These are phyloP conservation scores for Mormoops blainvillei DNA, from an alignment of 2,113 vertebrate species.

Conservation along the genomic window DNA sequence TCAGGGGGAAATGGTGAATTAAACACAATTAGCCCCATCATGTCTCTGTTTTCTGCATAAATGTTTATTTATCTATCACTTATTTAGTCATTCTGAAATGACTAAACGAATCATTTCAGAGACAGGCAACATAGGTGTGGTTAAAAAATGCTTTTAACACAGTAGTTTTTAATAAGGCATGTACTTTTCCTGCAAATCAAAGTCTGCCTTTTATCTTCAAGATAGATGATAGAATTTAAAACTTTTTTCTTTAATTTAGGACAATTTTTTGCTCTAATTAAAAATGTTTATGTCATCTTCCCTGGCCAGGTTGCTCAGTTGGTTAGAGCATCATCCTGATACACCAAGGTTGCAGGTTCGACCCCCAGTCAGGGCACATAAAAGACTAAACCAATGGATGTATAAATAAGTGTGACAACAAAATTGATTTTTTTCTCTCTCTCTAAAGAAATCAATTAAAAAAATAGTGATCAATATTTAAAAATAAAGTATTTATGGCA, in stretches of 20 bases:
- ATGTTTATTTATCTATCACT: neutral
- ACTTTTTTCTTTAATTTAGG: slow-evolving; percentile 57
- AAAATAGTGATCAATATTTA: no score
- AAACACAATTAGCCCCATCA: neutral
- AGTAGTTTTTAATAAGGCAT: slow-evolving; percentile 44
- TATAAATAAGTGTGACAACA: no score
- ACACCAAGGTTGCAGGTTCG: no score
- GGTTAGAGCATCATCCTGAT: no score
- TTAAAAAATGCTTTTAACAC: slow-evolving; percentile 59
- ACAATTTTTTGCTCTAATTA: slow-evolving; percentile 61
- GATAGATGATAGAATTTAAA: slow-evolving; percentile 26
- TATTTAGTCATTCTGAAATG: slow-evolving; percentile 24
- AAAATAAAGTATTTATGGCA: slow-evolving; percentile 46
- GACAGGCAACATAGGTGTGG: slow-evolving; percentile 12
- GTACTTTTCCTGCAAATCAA: slow-evolving; percentile 43
- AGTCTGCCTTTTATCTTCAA: slow-evolving; percentile 33
- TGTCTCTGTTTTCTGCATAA: neutral
- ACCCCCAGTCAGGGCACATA: no score
- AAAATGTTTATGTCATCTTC: slow-evolving; percentile 45
- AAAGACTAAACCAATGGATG: no score
- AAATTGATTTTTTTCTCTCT: no score
- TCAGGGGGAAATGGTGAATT: neutral
- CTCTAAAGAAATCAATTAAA: no score
- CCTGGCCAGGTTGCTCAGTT: no score
- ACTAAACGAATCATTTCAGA: neutral